Conservation (phyloP, 2,113 vertebrate genomes). For the Pandion haliaetus region DNA sequence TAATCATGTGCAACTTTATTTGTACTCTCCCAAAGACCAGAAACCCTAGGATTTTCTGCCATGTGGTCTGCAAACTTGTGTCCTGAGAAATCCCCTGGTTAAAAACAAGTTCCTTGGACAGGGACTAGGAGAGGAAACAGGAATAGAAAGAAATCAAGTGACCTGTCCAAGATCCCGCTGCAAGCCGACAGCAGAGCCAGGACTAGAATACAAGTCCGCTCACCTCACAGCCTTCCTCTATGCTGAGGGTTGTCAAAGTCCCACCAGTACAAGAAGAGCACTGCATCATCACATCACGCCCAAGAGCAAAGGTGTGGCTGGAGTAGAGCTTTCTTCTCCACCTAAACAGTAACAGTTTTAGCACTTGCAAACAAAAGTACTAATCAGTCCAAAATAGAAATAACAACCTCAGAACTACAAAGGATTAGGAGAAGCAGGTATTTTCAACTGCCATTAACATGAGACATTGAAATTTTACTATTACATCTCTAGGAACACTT, state of each 20-base stretch:
- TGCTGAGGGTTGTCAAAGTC: neutral
- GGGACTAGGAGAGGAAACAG: neutral
- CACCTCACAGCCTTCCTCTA: neutral
- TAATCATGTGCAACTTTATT: neutral
- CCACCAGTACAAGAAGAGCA: neutral
- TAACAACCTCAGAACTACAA: neutral
- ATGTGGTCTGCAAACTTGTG: neutral
- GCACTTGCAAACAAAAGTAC: neutral
- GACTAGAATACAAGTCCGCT: neutral
- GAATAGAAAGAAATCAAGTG: neutral
- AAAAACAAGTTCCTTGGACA: neutral
- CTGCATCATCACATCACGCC: rapidly evolving
- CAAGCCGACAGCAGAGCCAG: neutral
- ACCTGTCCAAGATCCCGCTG: neutral
- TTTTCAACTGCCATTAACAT: neutral
- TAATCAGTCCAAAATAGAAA: neutral
- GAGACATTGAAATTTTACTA: neutral
- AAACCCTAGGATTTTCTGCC: neutral
- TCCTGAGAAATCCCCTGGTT: neutral
- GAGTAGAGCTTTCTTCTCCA: neutral
- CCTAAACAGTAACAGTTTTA: neutral
- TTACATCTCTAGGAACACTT: neutral
- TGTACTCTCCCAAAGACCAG: neutral
- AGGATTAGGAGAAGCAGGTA: neutral
- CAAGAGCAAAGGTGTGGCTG: neutral